Percentiles rank a stretch among this genome's conserved stretches.
phyloP scores from a whole-genome alignment of 1,140 invertebrate genomes.

The Conus ventricosus region DNA sequence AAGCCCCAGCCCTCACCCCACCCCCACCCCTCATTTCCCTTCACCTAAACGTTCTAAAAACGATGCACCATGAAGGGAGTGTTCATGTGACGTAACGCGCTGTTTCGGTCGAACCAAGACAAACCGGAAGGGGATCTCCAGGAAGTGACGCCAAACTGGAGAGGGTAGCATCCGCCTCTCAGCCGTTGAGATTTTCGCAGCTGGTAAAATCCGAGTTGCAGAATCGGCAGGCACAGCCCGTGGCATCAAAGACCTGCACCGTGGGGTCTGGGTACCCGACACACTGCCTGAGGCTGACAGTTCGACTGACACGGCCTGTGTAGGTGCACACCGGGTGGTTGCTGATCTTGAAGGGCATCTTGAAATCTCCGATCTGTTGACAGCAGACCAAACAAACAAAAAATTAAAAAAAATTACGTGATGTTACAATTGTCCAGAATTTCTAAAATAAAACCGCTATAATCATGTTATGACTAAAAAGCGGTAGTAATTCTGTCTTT shows the following conservation, averaged over 20 bases:
- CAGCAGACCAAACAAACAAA: no score
- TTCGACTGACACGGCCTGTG: constrained; percentile 78
- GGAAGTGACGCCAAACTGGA: not conserved
- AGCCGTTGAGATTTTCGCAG: constrained; percentile 69
- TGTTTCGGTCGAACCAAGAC: not conserved
- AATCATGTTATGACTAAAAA: not conserved
- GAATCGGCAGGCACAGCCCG: constrained; percentile 58
- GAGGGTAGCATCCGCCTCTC: not conserved
- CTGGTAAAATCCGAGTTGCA: constrained; percentile 65
- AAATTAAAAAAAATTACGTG: not conserved
- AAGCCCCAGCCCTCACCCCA: no score
- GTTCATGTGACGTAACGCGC: not conserved
- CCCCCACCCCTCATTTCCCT: no score
- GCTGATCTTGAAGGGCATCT: constrained; percentile 89
- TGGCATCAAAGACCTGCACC: constrained; percentile 65
- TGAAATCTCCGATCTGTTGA: constrained; percentile 85
- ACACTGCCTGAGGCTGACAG: constrained; percentile 80
- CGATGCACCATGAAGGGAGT: no score
- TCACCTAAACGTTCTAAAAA: no score
- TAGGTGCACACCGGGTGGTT: constrained; percentile 90
- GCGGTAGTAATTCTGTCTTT: not conserved
- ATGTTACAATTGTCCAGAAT: not conserved
- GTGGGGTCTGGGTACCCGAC: constrained; percentile 72
- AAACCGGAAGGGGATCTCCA: not conserved
- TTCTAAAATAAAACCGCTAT: not conserved